Conservation (phyloP, 64 coral and sea anemone species). For the Pocillopora damicornis region DNA sequence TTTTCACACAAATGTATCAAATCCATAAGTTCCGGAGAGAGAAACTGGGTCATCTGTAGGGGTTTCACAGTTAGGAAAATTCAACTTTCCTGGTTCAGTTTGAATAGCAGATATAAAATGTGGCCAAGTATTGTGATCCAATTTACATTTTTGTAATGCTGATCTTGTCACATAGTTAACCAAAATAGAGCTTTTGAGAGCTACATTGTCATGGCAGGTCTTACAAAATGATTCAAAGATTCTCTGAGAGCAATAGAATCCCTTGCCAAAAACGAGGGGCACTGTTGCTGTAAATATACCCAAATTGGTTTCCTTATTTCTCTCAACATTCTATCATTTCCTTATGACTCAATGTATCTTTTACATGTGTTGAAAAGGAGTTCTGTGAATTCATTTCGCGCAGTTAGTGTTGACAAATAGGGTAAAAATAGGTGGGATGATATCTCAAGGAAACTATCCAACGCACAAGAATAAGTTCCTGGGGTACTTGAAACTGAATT, state of each 20-base stretch:
- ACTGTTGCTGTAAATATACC: too few species aligned
- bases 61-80: conserved; percentile 45
- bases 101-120: conserved; percentile 45
- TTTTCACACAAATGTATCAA: conserved; percentile 22
- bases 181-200: conserved; percentile 46
- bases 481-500: too few species aligned
- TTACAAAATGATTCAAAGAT: conserved; percentile 48
- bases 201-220: conserved; percentile 24
- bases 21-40: conserved; percentile 48
- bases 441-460: too few species aligned
- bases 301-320: background rate
- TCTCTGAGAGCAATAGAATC: background rate
- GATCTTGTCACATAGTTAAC: conserved; percentile 42
- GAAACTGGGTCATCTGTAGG: conserved; percentile 47
- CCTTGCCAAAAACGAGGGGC: too few species aligned
- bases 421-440: too few species aligned
- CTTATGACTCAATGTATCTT: too few species aligned
- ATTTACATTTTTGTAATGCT: conserved; percentile 34
- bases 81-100: background rate
- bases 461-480: background rate
- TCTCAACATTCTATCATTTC: background rate
- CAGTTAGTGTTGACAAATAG: too few species aligned
- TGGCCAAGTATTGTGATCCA: conserved; percentile 53
- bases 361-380: too few species aligned
- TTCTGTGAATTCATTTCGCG: too few species aligned